These are phyloP conservation scores for Cydia strobilella DNA, from an alignment of 1,140 invertebrate species.

Conservation along the genomic window DNA sequence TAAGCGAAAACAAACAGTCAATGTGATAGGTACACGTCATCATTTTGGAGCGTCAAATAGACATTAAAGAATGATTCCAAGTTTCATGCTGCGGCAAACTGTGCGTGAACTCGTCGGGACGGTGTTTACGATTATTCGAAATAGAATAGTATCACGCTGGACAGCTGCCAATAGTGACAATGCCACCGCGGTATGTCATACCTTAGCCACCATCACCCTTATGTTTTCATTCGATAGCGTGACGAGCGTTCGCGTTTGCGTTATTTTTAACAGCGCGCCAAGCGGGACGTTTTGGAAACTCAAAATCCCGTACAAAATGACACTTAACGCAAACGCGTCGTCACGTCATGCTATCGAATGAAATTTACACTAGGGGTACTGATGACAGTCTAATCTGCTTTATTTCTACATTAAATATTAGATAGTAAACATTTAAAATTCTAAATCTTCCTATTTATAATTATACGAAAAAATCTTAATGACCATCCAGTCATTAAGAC, in stretches of 20 bases:
- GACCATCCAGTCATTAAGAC: too few relatives aligned
- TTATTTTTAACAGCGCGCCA: too few relatives aligned
- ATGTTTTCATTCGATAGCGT: too few relatives aligned
- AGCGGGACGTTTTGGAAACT: too few relatives aligned
- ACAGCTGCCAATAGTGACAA: conserved; percentile 21
- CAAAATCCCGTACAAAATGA: too few relatives aligned
- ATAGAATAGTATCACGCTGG: conserved; percentile 25
- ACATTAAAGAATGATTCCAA: background rate
- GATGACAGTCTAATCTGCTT: background rate
- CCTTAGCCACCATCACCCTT: background rate
- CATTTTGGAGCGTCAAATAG: background rate
- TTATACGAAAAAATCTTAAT: background rate
- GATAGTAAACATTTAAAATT: background rate
- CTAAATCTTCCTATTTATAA: too few relatives aligned
- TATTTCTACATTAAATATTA: background rate
- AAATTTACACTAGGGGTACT: too few relatives aligned
- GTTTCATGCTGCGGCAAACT: conserved; percentile 16
- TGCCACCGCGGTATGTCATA: background rate
- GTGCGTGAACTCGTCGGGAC: conserved; percentile 1
- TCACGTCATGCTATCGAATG: too few relatives aligned
- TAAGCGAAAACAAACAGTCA: background rate
- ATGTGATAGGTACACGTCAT: background rate
- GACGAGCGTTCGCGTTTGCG: too few relatives aligned
- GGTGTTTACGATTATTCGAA: conserved; percentile 29
- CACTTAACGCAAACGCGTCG: too few relatives aligned